Evolutionary conservation across 2,113 vertebrate species (phyloP).

Genomic region (Pimephales promelas): DNA sequence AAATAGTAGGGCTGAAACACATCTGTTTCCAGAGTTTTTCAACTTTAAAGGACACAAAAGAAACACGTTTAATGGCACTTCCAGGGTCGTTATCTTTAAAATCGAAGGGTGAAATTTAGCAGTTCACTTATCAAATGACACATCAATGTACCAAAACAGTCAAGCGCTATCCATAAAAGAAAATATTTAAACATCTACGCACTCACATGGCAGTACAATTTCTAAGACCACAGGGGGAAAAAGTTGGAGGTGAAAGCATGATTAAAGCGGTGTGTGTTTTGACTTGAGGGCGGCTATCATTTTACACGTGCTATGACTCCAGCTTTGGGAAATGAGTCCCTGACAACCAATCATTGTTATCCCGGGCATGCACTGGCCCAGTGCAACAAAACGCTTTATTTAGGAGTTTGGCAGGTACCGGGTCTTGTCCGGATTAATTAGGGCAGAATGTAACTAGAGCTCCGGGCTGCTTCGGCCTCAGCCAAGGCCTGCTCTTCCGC

Average conservation of each 20-base stretch:
- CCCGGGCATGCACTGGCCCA: constrained; percentile 57
- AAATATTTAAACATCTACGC: constrained; percentile 33
- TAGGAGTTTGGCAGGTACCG: constrained; percentile 69
- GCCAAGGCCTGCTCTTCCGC: constrained; percentile 70
- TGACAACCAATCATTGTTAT: constrained; percentile 65
- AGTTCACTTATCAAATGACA: constrained; percentile 17
- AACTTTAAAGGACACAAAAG: not conserved
- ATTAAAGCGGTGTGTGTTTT: constrained; percentile 61
- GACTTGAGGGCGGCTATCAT: constrained; percentile 65
- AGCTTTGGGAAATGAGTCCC: constrained; percentile 65
- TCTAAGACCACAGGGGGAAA: constrained; percentile 8
- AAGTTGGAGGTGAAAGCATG: not conserved
- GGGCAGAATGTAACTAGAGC: constrained; percentile 71
- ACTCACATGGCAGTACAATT: constrained; percentile 14
- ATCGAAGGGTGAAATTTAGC: not conserved
- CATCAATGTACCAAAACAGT: not conserved
- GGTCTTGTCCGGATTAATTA: constrained; percentile 75
- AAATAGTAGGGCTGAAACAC: not conserved
- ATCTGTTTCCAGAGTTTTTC: constrained; percentile 35
- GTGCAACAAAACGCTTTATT: constrained; percentile 69
- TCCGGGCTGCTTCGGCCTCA: constrained; percentile 64
- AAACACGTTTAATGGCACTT: constrained; percentile 28
- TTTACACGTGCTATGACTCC: constrained; percentile 58
- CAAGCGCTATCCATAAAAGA: constrained; percentile 15
- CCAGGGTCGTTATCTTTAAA: constrained; percentile 37